These are phyloP conservation scores for Mus spicilegus DNA, from an alignment of 2,113 vertebrate species.

Conservation along the genomic window DNA sequence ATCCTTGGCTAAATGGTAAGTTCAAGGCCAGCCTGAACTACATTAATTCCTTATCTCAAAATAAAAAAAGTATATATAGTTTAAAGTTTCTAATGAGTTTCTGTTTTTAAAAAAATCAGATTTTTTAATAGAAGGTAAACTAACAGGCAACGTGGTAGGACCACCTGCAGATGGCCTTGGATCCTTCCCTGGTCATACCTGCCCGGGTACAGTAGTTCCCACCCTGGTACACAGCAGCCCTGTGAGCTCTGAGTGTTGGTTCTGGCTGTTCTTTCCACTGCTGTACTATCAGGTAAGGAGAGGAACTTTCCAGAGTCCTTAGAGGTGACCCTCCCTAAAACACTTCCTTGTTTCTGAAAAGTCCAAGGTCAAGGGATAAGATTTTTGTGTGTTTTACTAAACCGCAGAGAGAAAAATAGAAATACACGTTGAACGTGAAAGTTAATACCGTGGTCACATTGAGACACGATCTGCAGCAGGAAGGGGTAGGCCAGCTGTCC, in stretches of 20 bases:
- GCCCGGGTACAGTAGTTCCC: not conserved
- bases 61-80: not conserved
- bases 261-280: accelerated
- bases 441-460: not conserved
- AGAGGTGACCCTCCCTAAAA: not conserved
- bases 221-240: not conserved
- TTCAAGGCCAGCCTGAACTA: not conserved
- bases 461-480: not conserved
- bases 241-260: not conserved
- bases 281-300: not conserved
- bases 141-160: not conserved
- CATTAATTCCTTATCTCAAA: not conserved
- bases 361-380: not conserved
- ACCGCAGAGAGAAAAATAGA: not conserved
- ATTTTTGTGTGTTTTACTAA: not conserved
- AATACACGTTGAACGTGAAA: not conserved
- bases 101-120: not conserved
- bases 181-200: not conserved
- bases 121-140: not conserved
- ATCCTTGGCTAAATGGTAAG: not conserved
- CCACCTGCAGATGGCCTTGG: not conserved
- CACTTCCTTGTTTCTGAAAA: conserved; percentile 28
- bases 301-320: not conserved
- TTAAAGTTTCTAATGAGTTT: not conserved
- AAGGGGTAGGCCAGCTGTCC: not conserved